Percentiles rank a stretch among this genome's conserved stretches.
These are phyloP conservation scores for Fregetta grallaria DNA, from an alignment of 2,113 vertebrate species.

Conservation along the genomic window DNA sequence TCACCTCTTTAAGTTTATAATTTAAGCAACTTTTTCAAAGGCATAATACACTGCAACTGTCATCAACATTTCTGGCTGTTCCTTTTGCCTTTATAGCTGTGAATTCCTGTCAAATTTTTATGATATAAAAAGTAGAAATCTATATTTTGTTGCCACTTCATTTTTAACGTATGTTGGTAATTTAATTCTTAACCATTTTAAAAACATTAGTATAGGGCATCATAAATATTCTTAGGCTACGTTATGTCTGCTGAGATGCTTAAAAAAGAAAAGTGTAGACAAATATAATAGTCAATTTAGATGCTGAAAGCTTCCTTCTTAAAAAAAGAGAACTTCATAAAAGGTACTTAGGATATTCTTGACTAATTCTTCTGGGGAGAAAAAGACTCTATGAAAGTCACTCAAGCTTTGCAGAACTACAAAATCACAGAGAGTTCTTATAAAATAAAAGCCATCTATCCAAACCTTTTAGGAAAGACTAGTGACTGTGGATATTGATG, in stretches of 20 bases:
- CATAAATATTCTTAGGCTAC: background rate
- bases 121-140: background rate
- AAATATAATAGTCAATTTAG: background rate
- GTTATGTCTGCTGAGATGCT: background rate
- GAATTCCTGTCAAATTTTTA: background rate
- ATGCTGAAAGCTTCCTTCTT: background rate
- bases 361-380: background rate
- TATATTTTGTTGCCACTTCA: background rate
- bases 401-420: background rate
- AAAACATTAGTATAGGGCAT: background rate
- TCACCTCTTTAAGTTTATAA: background rate
- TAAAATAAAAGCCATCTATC: constrained; percentile 2
- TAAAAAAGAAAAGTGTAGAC: background rate
- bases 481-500: constrained; percentile 7
- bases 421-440: background rate
- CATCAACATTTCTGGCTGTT: background rate
- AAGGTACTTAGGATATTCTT: background rate
- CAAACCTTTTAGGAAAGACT: constrained; percentile 6
- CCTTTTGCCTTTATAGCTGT: background rate
- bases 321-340: background rate
- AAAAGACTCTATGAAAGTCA: background rate
- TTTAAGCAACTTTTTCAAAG: background rate
- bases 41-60: background rate
- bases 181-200: background rate
- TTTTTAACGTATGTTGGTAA: background rate